phyloP scores from a whole-genome alignment of 2,113 vertebrate species.

The Oxyruncus cristatus region DNA sequence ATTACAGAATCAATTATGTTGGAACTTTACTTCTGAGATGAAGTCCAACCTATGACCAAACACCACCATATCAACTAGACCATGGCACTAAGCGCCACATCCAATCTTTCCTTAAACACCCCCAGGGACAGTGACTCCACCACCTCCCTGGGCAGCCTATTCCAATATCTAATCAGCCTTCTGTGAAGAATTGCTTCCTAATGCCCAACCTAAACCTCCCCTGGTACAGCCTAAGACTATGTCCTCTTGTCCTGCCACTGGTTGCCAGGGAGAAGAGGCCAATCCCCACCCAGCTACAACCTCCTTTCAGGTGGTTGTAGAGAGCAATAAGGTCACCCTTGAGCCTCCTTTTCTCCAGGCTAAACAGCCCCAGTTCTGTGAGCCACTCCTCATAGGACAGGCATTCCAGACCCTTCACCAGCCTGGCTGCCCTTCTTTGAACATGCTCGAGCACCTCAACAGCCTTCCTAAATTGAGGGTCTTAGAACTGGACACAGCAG shows the following conservation, averaged over 20 bases:
- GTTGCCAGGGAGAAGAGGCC: background rate
- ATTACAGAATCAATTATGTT: background rate
- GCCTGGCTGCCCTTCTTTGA: fast-evolving
- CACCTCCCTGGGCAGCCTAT: no score
- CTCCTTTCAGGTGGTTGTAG: background rate
- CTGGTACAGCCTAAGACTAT: background rate
- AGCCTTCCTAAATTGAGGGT: background rate
- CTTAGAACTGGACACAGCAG: background rate
- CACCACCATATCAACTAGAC: background rate
- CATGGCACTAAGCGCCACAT: background rate
- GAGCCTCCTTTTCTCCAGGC: background rate
- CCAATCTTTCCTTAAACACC: background rate
- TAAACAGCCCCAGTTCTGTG: background rate
- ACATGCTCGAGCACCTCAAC: fast-evolving
- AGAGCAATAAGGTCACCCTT: fast-evolving
- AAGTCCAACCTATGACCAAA: background rate
- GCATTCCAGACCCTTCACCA: background rate
- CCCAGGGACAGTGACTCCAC: background rate
- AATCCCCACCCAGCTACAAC: no score
- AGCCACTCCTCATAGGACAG: background rate
- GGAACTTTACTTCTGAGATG: background rate
- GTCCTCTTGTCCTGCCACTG: no score
- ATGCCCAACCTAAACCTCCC: background rate
- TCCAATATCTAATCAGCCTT: background rate
- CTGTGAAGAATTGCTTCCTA: background rate